Evolutionary conservation across 2,797 vertebrate species (phyloP), one percentile per base, ranked within the genome.

Genomic region (Sebastes ruberrimus): DNA sequence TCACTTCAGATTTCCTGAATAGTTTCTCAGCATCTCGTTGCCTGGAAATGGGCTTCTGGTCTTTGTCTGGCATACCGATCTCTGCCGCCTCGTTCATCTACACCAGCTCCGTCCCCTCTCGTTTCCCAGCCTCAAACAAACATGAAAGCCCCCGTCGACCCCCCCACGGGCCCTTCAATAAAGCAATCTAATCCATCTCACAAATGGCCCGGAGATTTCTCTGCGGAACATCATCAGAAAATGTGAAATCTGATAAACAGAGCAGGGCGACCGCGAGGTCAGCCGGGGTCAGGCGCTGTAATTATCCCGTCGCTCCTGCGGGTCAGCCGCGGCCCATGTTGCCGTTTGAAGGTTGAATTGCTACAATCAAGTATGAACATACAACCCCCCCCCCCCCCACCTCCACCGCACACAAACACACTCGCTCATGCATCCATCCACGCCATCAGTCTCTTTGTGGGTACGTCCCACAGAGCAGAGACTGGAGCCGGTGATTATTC

Each of bases 301-400:
- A 96, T 97, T 97, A 95, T 95, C 89, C 84, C 84, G 75, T 82
- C 87, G 87, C 94, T 96, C 95, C 91, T 88, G 89, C 84, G 92
- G 94, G 94, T 97, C 96, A 96, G 38, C 94, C 49, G 71, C 93
- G 86, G 91, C 94, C 92, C 89, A 91, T 88, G 86, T 83, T 71
- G 90, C 84, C 79, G 83, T 95, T 95, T 96, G 95, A 95, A 97
- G 94, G 95, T 96, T 96, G 96, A 95, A 96, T 96, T 95, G 95
- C 95, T 95, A 95, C 95, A 97, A 94, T 97, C 95, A 95, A 94
- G 96, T 93, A 94, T 95, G 94, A 95, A 86, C 68, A 93, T 88
- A 94, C 90, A 93, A 78, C 88, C 88, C 88, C 33, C 38, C 25
- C 25, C 46, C 89, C 4, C 3, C 1, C 30, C 88, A 87, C 30